Evolutionary conservation across 2,888 invertebrate species (phyloP), one percentile per base, ranked within the genome.

Genomic region (Drosophila infuscata): DNA sequence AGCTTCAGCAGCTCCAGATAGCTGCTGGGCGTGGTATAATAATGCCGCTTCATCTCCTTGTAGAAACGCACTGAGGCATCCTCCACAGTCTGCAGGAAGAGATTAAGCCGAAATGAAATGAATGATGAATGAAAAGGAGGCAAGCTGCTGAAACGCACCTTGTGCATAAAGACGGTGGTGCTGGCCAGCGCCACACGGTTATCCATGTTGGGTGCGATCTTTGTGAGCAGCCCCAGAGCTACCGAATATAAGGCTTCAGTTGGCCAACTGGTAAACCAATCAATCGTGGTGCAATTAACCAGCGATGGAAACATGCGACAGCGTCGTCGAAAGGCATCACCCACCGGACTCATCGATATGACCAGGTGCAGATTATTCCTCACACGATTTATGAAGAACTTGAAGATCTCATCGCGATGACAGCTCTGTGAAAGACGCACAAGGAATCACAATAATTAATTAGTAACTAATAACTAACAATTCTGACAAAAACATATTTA

Each of bases 201-300:
- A 36, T 94, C 94, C 25, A 92, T 83, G 9, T 94, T 92, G 3
- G 94, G 94, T 0, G 95, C 91, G 1, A 96, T 93, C 15, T 94
- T 94, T 43, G 94, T 94, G 43, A 98, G 94, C 59, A 96, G 95
- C 73, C 95, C 96, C 64, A 95, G 92, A 0, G 98, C 97, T 1
- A 97, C 98, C 0, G 97, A 97, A 20, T 96, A 94, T 61, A 98
- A 93, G 17, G 98, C 98, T 90, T 98, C 98, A 15, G 95, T 94
- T 0, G 98, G 98, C 98, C 98, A 98, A 88, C 97, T 97, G 2
- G 96, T 96, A 92, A 98, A 98, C 98, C 98, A 98, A 92, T 98
- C 98, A 69, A 98, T 98, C 0, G 98, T 98, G 90, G 98, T 98
- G 91, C 98, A 98, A 93, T 98, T 98, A 8, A 98, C 97, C 76